phyloP scores from a whole-genome alignment of 2,797 vertebrate genomes.

The Nannoperca australis region DNA sequence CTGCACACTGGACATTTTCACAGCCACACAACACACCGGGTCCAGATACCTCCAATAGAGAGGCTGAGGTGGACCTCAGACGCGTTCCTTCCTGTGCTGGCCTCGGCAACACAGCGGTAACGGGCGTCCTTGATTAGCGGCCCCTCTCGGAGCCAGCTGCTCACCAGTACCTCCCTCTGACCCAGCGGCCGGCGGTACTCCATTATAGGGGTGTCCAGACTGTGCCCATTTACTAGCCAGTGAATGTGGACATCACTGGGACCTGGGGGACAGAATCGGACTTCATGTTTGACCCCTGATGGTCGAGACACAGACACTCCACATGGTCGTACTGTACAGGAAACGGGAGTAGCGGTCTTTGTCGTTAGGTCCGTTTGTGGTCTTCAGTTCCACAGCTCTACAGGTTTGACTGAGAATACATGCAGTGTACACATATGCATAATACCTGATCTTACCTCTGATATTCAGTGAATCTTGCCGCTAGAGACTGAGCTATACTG shows the following conservation, averaged over 20 bases:
- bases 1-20: neutral
- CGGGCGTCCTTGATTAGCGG: slow-evolving; percentile 83
- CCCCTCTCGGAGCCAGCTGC: slow-evolving; percentile 92
- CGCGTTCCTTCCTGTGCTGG: slow-evolving; percentile 80
- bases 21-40: slow-evolving; percentile 1
- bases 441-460: slow-evolving; percentile 5
- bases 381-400: neutral
- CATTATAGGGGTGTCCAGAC: slow-evolving; percentile 81
- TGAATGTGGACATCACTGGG: slow-evolving; percentile 87
- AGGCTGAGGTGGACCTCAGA: slow-evolving; percentile 86
- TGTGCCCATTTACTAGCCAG: slow-evolving; percentile 91
- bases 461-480: neutral
- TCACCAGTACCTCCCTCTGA: slow-evolving; percentile 83
- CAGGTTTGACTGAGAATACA: slow-evolving; percentile 5
- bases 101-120: slow-evolving; percentile 89
- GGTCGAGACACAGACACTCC: slow-evolving; percentile 1
- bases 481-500: neutral
- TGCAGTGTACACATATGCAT: slow-evolving; percentile 13
- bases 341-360: slow-evolving; percentile 44
- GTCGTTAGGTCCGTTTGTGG: neutral
- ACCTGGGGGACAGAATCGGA: slow-evolving; percentile 85
- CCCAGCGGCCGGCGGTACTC: slow-evolving; percentile 83
- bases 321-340: neutral
- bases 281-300: slow-evolving; percentile 59
- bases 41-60: slow-evolving; percentile 79